phyloP scores from a whole-genome alignment of 2,888 invertebrate genomes.

The Tachina grossa region DNA sequence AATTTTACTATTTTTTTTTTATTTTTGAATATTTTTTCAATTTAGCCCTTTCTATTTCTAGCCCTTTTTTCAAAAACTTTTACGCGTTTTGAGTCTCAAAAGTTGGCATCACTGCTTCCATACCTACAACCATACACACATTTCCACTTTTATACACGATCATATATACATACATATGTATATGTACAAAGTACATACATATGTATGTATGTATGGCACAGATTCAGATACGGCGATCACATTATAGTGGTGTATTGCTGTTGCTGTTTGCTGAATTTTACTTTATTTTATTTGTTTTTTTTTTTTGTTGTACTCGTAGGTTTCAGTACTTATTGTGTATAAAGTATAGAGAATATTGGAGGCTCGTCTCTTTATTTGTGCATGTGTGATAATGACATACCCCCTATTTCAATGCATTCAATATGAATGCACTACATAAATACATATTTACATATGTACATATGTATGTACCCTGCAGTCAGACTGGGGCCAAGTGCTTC shows the following conservation, averaged over 20 bases:
- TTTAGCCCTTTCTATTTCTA: too few species aligned
- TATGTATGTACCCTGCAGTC: too few species aligned
- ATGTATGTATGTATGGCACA: not conserved
- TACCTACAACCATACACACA: not conserved
- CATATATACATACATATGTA: not conserved
- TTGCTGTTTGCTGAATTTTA: slow-evolving; percentile 14
- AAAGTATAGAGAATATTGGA: slow-evolving; percentile 71
- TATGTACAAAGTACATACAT: not conserved
- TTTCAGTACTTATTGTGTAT: not conserved
- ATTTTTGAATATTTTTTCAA: too few species aligned
- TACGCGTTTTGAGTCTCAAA: too few species aligned
- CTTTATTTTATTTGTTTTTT: slow-evolving; percentile 13
- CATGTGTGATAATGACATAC: slow-evolving; percentile 55
- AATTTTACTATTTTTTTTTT: too few species aligned
- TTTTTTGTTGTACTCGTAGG: not conserved
- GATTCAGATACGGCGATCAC: slow-evolving; percentile 24
- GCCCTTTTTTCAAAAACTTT: too few species aligned
- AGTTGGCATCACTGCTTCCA: too few species aligned
- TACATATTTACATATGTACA: not conserved
- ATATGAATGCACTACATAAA: not conserved
- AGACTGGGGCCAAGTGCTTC: too few species aligned
- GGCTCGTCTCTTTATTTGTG: slow-evolving; percentile 75
- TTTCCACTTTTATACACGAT: not conserved
- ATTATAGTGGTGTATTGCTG: not conserved
- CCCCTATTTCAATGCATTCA: slow-evolving; percentile 46